Conservation (phyloP, 2,113 vertebrate genomes). For the Delphinus delphis region DNA sequence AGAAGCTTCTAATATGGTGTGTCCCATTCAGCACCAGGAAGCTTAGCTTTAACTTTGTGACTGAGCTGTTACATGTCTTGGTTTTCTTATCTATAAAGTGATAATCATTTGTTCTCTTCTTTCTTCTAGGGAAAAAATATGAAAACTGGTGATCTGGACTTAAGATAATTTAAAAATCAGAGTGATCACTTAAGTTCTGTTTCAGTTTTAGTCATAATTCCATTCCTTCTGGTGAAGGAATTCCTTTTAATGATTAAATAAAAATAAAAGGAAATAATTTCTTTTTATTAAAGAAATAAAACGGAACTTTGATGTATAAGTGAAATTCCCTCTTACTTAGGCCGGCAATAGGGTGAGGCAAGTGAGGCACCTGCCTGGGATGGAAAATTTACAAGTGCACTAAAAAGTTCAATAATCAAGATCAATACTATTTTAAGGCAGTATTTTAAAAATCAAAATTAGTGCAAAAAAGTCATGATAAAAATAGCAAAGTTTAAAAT, state of each 20-base stretch:
- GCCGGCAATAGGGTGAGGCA: background rate
- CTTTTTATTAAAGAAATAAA: background rate
- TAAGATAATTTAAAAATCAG: background rate
- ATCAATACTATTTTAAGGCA: background rate
- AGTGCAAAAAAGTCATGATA: background rate
- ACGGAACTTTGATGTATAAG: background rate
- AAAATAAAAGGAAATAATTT: conserved; percentile 6
- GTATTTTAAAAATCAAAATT: background rate
- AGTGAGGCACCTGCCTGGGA: background rate
- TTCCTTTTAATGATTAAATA: background rate
- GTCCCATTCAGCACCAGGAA: background rate
- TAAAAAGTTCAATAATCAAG: background rate
- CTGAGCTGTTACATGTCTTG: background rate
- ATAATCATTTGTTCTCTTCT: background rate
- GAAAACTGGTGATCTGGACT: background rate
- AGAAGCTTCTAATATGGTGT: background rate
- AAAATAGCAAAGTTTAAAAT: background rate
- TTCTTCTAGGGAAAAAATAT: background rate
- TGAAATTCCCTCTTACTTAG: background rate
- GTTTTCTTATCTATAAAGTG: background rate
- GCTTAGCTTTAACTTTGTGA: background rate
- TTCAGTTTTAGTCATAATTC: conserved; percentile 21
- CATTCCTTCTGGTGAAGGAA: background rate
- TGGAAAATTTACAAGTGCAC: background rate
- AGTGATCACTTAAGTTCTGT: background rate